Conservation (phyloP, 1,140 invertebrate genomes). For the Philaenus spumarius region DNA sequence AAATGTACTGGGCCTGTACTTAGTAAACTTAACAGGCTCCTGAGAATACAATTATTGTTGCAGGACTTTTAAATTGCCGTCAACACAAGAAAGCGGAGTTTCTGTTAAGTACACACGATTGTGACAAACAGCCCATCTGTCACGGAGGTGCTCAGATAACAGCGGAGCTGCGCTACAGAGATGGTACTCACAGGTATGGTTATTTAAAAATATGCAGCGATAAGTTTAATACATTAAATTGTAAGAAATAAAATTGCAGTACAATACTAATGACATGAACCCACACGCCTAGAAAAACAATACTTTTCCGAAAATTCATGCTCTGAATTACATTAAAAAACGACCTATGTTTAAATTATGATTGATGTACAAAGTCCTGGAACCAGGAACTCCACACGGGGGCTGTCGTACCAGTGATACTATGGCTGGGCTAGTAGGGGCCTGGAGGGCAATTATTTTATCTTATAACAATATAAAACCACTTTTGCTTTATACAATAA, state of each 20-base stretch:
- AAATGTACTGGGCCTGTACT: too few relatives aligned
- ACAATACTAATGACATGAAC: background rate
- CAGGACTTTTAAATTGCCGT: constrained; percentile 38
- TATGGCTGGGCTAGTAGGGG: too few relatives aligned
- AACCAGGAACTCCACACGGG: too few relatives aligned
- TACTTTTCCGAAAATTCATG: background rate
- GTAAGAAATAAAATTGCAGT: background rate
- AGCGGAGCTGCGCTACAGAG: constrained; percentile 42
- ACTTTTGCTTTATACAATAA: too few relatives aligned
- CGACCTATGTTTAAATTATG: too few relatives aligned
- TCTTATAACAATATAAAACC: too few relatives aligned
- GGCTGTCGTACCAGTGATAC: too few relatives aligned
- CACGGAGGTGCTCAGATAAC: constrained; percentile 45
- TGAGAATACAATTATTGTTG: too few relatives aligned
- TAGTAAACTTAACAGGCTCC: too few relatives aligned
- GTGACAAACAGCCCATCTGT: constrained; percentile 43
- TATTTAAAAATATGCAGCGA: background rate
- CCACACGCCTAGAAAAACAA: background rate
- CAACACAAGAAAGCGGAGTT: constrained; percentile 44
- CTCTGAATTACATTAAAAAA: background rate
- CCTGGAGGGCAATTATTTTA: too few relatives aligned
- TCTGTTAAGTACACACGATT: constrained; percentile 45
- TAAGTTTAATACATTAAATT: background rate
- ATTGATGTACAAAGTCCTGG: too few relatives aligned
- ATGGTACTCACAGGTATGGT: constrained; percentile 33